These are phyloP conservation scores for Cyprinodon tularosa DNA, from an alignment of 2,113 vertebrate genomes.

Conservation along the genomic window DNA sequence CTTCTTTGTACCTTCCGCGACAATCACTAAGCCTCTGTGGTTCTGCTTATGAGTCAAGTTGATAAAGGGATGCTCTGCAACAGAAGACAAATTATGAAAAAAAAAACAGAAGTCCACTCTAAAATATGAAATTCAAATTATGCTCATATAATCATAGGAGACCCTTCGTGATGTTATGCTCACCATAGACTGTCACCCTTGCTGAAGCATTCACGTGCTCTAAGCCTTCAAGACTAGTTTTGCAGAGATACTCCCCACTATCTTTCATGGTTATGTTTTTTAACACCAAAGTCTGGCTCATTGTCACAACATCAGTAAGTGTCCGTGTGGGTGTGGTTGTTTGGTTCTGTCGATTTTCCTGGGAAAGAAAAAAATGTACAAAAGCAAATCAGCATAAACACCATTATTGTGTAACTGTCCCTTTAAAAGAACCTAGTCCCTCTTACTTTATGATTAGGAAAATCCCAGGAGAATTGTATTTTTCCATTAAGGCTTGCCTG, in stretches of 20 bases:
- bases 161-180: conserved; percentile 39
- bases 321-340: not conserved
- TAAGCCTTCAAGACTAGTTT: conserved; percentile 26
- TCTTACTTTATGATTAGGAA: conserved; percentile 61
- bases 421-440: not conserved
- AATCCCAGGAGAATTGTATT: conserved; percentile 80
- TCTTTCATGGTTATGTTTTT: conserved; percentile 82
- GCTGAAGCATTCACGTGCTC: conserved; percentile 23
- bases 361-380: conserved; percentile 21
- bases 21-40: conserved; percentile 28
- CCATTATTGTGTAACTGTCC: not conserved
- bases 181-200: conserved; percentile 81
- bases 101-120: not conserved
- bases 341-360: conserved; percentile 51
- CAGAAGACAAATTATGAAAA: conserved; percentile 16
- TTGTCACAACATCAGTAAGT: accelerated
- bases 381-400: not conserved
- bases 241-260: conserved; percentile 82
- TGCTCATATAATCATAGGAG: not conserved
- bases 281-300: conserved; percentile 70
- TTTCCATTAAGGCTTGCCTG: conserved; percentile 80
- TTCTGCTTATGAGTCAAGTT: conserved; percentile 69
- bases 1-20: conserved; percentile 69
- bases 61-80: conserved; percentile 86
- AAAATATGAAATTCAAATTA: not conserved